These are phyloP conservation scores for Formicarius rufipectus DNA, from an alignment of 2,113 vertebrate genomes.

Conservation along the genomic window DNA sequence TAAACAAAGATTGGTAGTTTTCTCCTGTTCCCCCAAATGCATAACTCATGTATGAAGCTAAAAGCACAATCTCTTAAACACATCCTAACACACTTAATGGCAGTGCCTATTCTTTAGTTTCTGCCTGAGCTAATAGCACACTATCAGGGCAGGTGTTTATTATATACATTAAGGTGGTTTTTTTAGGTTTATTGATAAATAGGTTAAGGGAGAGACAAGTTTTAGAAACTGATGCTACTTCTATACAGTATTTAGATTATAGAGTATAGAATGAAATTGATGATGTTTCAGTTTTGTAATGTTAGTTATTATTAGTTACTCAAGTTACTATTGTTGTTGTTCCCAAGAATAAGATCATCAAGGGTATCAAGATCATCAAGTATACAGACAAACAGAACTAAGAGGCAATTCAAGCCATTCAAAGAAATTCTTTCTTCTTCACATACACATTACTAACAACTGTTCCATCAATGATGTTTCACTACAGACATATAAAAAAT, in stretches of 20 bases:
- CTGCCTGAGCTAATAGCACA: not conserved
- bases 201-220: not conserved
- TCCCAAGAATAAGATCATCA: not conserved
- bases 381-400: not conserved
- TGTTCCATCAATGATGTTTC: not conserved
- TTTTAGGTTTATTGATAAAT: not conserved
- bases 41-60: not conserved
- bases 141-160: not conserved
- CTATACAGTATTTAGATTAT: not conserved
- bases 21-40: not conserved
- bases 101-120: not conserved
- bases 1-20: not conserved
- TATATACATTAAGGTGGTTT: fast-evolving
- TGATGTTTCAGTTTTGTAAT: not conserved
- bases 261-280: not conserved
- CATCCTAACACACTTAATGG: not conserved
- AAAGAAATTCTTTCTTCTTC: not conserved
- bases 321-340: not conserved
- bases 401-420: not conserved
- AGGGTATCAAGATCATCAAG: not conserved
- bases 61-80: not conserved
- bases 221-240: not conserved
- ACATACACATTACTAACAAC: not conserved
- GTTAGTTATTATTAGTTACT: not conserved
- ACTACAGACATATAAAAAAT: not conserved